Percentiles rank a stretch among this genome's conserved stretches.
phyloP scores from a whole-genome alignment of 2,888 invertebrate species.

The Scaptomyza parva region DNA sequence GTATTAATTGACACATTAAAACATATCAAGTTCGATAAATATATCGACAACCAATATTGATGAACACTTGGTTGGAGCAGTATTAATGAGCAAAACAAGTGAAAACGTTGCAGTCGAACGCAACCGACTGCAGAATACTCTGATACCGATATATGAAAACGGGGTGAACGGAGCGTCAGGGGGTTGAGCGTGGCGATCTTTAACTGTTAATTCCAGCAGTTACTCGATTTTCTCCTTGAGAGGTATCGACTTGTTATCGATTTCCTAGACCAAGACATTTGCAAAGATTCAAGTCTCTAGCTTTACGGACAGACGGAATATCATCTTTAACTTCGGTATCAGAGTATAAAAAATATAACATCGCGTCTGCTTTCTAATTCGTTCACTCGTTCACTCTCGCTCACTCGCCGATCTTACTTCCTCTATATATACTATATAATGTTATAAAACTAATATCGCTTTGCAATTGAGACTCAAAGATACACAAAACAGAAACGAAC shows the following conservation, averaged over 20 bases:
- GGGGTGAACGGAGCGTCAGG: too few relatives aligned
- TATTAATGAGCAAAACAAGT: conserved; percentile 27
- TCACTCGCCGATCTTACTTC: conserved; percentile 10
- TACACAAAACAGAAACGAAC: conserved; percentile 12
- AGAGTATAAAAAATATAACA: not conserved
- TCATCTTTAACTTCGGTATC: too few relatives aligned
- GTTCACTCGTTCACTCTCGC: conserved; percentile 8
- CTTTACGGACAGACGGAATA: too few relatives aligned
- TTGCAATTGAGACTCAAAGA: conserved; percentile 55
- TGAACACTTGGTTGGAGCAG: conserved; percentile 3
- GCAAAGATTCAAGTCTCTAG: too few relatives aligned
- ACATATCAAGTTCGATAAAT: conserved; percentile 22
- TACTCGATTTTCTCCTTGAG: too few relatives aligned
- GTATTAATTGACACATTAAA: conserved; percentile 46
- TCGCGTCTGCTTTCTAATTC: conserved; percentile 12
- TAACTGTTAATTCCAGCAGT: too few relatives aligned
- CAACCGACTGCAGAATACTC: too few relatives aligned
- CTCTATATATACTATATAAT: conserved; percentile 7
- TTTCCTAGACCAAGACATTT: too few relatives aligned
- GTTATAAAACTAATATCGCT: conserved; percentile 50
- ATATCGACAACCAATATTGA: conserved; percentile 15
- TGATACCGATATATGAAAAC: too few relatives aligned
- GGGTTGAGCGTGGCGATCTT: too few relatives aligned
- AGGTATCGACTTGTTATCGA: too few relatives aligned
- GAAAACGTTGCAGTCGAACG: too few relatives aligned